Base-by-base conservation (phyloP, 1,140 invertebrate genomes). In the Trichomalopsis sarcophagae region DNA sequence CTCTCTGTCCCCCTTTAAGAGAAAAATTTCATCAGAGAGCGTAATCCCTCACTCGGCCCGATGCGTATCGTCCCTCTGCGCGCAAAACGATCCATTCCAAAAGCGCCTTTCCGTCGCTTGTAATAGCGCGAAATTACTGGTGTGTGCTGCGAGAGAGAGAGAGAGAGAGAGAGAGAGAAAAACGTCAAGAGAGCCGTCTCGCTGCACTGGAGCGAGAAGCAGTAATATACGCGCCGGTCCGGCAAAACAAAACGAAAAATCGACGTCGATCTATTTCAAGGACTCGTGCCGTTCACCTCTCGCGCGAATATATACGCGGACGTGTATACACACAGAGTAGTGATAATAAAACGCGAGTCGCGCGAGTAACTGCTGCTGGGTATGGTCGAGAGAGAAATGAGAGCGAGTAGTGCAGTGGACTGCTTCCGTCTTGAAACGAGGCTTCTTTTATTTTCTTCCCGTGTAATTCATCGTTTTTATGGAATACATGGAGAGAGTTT, bases 261-360 rank as follows among this genome's bases (percentile, higher is more conserved):
- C 44, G n/a, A 21, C 44, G 75, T 30, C 44, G 44, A 77, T 77
- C 75, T 77, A 77, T 77, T 77, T 77, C 75, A 77, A 77, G 75
- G 75, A 77, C 75, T 50, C 75, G 44, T 47, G 75, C 75, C 75
- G 75, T 77, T 77, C 75, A 77, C 75, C 75, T 62, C 55, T 62
- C 55, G 21, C 55, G 5, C 17, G 17, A 21, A 62, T 62, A 21
- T 17, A 21, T 14, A 3, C 17, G 55, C 55, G 55, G 2, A 62
- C 55, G 17, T 7, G 55, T 77, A 40, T 33, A 36, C 5, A 3
- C 33, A 36, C 5, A 36, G 3, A 36, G 33, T 36, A 3, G 44
- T 9, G 21, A 50, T 27, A 77, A 77, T 30, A 50, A 77, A 30
- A 30, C 69, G 55, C 21, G 55, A 62, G 3, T 55, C 17, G 50